These are phyloP conservation scores for Martes flavigula DNA, from an alignment of 2,797 vertebrate genomes.

Conservation along the genomic window DNA sequence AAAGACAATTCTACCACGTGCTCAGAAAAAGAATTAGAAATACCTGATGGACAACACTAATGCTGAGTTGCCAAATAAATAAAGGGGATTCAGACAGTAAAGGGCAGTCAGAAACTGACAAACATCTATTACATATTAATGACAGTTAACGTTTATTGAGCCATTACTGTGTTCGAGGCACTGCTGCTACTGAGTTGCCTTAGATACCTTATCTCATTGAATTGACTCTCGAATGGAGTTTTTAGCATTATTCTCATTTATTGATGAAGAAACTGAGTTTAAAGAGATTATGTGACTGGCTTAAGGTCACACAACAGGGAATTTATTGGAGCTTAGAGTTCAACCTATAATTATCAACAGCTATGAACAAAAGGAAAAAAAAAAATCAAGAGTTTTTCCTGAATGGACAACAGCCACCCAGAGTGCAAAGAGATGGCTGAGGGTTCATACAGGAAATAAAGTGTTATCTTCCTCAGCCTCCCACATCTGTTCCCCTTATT, in stretches of 20 bases:
- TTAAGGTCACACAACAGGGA: neutral
- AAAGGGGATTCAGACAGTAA: neutral
- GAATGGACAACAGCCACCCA: neutral
- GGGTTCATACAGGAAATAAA: accelerated
- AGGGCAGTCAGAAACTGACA: neutral
- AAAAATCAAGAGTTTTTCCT: neutral
- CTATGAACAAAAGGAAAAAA: neutral
- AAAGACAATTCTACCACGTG: neutral
- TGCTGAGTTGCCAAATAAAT: neutral
- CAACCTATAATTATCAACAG: neutral
- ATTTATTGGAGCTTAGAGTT: neutral
- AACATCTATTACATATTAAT: neutral
- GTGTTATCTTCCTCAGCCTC: neutral
- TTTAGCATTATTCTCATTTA: neutral
- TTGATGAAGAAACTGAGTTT: neutral
- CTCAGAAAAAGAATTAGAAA: neutral
- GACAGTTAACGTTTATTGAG: neutral
- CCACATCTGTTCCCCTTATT: neutral
- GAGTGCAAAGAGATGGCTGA: neutral
- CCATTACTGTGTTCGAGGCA: neutral
- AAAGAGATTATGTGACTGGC: neutral
- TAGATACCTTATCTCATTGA: neutral
- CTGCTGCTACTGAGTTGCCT: neutral
- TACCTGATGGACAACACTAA: neutral
- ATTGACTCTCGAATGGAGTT: neutral